Evolutionary conservation across 2,113 vertebrate species (phyloP).

Genomic region (Peromyscus maniculatus): DNA sequence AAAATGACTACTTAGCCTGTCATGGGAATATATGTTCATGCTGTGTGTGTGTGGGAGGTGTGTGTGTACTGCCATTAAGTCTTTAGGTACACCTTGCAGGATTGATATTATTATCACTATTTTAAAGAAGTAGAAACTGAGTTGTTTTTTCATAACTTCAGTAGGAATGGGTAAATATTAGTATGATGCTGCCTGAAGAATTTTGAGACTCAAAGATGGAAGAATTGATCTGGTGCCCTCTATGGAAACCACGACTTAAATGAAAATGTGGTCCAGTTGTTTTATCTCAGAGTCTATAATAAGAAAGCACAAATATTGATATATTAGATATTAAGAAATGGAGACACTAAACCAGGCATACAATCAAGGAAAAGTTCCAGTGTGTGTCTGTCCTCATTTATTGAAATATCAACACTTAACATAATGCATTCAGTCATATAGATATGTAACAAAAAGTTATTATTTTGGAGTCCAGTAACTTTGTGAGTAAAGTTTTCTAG

Average conservation of each 20-base stretch:
- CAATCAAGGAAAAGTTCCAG: neutral
- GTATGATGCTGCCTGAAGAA: neutral
- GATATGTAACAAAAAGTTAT: neutral
- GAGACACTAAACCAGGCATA: neutral
- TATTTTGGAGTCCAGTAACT: neutral
- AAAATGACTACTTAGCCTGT: too few species aligned
- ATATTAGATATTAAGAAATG: neutral
- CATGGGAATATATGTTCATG: neutral
- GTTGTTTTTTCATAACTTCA: neutral
- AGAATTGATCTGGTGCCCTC: neutral
- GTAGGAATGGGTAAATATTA: neutral
- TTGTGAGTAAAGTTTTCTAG: neutral
- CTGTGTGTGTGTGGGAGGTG: neutral
- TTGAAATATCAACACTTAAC: neutral
- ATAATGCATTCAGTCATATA: neutral
- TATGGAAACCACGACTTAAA: neutral
- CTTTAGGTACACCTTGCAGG: neutral
- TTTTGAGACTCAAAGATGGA: neutral
- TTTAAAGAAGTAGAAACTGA: constrained; percentile 38
- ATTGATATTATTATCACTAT: neutral
- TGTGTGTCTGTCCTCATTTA: neutral
- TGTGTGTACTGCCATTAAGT: neutral
- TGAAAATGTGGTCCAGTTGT: neutral
- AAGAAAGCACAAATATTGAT: neutral
- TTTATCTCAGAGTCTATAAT: neutral